Percentiles rank a stretch among this genome's conserved stretches.
Conservation (phyloP, 2,888 invertebrate species). For the Cylindroiulus punctatus region DNA sequence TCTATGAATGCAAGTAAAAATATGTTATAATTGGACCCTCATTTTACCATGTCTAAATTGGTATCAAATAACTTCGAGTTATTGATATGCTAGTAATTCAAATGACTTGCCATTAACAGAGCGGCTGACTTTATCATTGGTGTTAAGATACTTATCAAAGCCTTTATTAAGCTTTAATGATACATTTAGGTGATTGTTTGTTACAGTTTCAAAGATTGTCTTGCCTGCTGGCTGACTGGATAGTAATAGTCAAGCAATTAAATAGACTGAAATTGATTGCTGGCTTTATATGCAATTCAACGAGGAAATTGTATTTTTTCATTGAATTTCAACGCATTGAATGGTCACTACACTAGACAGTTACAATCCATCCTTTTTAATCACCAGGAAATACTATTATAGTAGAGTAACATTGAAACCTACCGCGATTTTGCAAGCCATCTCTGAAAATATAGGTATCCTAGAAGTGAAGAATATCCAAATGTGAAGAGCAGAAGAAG, state of each 20-base stretch:
- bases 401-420: background rate
- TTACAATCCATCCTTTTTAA: background rate
- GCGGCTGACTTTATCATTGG: background rate
- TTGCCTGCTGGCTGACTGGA: background rate
- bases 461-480: background rate
- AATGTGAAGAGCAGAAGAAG: conserved; percentile 14
- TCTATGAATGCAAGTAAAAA: too few relatives aligned
- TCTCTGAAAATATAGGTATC: background rate
- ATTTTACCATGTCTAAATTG: too few relatives aligned
- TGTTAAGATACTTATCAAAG: background rate
- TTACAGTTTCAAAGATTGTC: background rate
- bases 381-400: background rate
- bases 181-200: background rate
- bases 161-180: background rate
- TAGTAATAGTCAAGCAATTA: background rate
- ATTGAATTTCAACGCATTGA: background rate
- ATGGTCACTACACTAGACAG: background rate
- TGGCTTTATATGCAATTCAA: background rate
- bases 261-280: background rate
- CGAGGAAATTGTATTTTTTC: background rate
- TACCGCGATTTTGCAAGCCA: conserved; percentile 42
- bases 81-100: too few relatives aligned
- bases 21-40: too few relatives aligned
- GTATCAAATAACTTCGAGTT: too few relatives aligned
- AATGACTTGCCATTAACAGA: background rate